A percentile compares a stretch with the other conserved stretches of the same genome.
Evolutionary conservation across 2,888 invertebrate species (phyloP).

Genomic region (Latheticus oryzae): DNA sequence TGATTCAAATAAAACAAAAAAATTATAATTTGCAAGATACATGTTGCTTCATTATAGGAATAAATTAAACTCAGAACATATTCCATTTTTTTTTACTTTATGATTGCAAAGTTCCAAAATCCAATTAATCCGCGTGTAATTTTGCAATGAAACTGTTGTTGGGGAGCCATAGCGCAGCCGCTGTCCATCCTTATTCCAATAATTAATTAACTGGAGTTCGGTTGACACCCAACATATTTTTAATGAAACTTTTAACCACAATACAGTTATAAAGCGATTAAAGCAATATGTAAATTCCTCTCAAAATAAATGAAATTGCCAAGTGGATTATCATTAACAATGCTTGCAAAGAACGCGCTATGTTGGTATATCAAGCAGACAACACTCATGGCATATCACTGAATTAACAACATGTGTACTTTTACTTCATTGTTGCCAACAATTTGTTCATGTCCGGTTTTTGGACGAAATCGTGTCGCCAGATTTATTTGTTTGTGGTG

Average conservation of each 20-base stretch:
- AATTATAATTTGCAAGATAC: no score
- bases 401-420: constrained; percentile 46
- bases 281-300: constrained; percentile 36
- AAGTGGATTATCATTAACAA: constrained; percentile 38
- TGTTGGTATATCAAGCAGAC: constrained; percentile 7
- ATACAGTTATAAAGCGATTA: constrained; percentile 38
- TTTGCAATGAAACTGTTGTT: constrained; percentile 23
- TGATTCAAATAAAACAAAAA: no score
- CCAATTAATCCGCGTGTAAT: constrained; percentile 22
- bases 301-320: constrained; percentile 42
- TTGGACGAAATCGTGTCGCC: constrained; percentile 24
- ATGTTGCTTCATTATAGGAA: no score
- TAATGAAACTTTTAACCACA: constrained; percentile 39
- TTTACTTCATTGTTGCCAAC: constrained; percentile 45
- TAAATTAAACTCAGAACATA: no score
- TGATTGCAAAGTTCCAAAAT: no score
- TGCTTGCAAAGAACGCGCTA: constrained; percentile 21
- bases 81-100: no score
- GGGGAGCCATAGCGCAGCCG: constrained; percentile 11
- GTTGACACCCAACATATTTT: constrained; percentile 38
- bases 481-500: constrained; percentile 35
- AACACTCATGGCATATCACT: constrained; percentile 39
- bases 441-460: constrained; percentile 45
- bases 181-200: constrained; percentile 18
- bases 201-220: constrained; percentile 33